Evolutionary conservation across 2,888 invertebrate species (phyloP).

Genomic region (Stramonita haemastoma): DNA sequence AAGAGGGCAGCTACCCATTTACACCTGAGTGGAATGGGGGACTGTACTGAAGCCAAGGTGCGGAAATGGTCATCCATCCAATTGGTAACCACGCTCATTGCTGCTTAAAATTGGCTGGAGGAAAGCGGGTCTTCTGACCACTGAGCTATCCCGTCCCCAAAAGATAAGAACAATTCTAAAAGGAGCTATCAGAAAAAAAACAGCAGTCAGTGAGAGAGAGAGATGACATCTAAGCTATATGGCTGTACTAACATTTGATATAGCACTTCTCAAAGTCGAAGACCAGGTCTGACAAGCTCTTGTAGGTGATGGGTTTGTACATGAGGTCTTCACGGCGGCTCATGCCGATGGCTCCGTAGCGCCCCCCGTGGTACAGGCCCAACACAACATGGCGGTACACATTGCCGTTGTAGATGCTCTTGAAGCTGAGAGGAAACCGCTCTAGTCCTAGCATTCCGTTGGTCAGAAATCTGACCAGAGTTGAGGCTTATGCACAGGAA

Average conservation of each 20-base stretch:
- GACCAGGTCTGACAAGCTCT: slow-evolving; percentile 74
- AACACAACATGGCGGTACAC: slow-evolving; percentile 77
- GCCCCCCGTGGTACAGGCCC: slow-evolving; percentile 74
- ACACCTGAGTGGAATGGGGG: too few relatives aligned
- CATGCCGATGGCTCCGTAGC: slow-evolving; percentile 77
- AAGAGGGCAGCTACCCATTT: too few relatives aligned
- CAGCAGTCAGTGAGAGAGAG: too few relatives aligned
- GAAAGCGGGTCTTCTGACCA: too few relatives aligned
- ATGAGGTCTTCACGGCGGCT: slow-evolving; percentile 77
- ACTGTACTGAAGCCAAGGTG: too few relatives aligned
- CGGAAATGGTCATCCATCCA: too few relatives aligned
- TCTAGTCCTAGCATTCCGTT: slow-evolving; percentile 76
- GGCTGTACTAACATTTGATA: slow-evolving; percentile 70
- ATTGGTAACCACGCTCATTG: too few relatives aligned
- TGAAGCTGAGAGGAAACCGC: slow-evolving; percentile 77
- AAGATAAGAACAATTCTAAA: too few relatives aligned
- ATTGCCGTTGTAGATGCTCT: slow-evolving; percentile 72
- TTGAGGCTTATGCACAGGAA: not conserved
- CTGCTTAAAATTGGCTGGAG: too few relatives aligned
- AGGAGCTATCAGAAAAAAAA: too few relatives aligned
- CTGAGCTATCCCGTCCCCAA: too few relatives aligned
- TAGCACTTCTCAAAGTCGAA: slow-evolving; percentile 74
- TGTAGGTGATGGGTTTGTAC: slow-evolving; percentile 76
- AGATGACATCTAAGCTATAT: not conserved
- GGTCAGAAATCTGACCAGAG: slow-evolving; percentile 71